Evolutionary conservation across 2,888 invertebrate genomes (phyloP).

Genomic region (Cheiracanthium punctorium): DNA sequence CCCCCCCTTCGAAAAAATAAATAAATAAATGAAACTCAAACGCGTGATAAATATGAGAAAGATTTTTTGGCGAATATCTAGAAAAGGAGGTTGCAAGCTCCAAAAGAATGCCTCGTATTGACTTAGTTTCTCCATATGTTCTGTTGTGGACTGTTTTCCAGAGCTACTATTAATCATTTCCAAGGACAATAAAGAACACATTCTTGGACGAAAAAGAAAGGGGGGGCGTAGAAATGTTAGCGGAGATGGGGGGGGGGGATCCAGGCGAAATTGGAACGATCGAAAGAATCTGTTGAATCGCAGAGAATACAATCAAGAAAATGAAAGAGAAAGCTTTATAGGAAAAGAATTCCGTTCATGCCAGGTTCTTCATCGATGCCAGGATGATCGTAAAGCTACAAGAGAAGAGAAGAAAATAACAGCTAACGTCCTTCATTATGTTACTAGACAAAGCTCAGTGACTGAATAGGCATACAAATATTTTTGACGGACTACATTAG

Average conservation of each 20-base stretch:
- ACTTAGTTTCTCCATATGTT: conserved; percentile 68
- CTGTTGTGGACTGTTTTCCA: conserved; percentile 59
- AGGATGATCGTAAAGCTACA: too few species aligned
- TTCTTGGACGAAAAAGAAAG: conserved; percentile 59
- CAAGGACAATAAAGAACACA: conserved; percentile 69
- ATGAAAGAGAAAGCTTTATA: conserved; percentile 57
- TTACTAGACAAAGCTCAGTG: neutral
- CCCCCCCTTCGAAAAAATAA: neutral
- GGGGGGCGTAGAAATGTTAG: conserved; percentile 2
- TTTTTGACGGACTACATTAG: neutral
- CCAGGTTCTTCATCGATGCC: conserved; percentile 26
- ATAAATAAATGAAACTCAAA: conserved; percentile 19
- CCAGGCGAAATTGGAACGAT: conserved; percentile 64
- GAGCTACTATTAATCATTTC: conserved; percentile 60
- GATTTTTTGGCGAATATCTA: conserved; percentile 64
- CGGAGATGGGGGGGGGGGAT: conserved; percentile 36
- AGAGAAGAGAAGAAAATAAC: neutral
- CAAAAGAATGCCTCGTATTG: conserved; percentile 65
- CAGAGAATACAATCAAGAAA: conserved; percentile 66
- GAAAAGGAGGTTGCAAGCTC: conserved; percentile 39
- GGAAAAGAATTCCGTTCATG: conserved; percentile 49
- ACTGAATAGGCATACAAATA: conserved; percentile 9
- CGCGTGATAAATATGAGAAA: conserved; percentile 64
- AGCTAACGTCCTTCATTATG: neutral
- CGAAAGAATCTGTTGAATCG: conserved; percentile 68